Conservation (phyloP, 2,888 invertebrate genomes). For the Sipha maydis region DNA sequence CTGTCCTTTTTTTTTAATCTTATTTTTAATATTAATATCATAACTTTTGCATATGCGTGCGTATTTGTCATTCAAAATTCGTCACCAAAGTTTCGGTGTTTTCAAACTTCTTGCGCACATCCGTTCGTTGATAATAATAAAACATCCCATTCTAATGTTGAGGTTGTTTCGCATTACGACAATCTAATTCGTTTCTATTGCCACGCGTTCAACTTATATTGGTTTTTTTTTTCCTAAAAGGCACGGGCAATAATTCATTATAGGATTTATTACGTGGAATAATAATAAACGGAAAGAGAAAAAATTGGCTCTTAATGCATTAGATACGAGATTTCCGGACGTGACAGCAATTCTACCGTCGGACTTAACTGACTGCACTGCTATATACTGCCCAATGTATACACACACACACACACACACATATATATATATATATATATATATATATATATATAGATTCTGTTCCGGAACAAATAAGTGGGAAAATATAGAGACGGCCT, state of each 20-base stretch:
- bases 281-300: background rate
- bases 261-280: slow-evolving; percentile 10
- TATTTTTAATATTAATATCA: background rate
- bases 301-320: slow-evolving; percentile 44
- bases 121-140: background rate
- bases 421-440: background rate
- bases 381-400: too few species aligned
- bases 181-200: background rate
- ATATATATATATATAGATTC: background rate
- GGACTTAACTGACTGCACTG: background rate
- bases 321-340: slow-evolving; percentile 53
- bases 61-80: background rate
- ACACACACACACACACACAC: too few species aligned
- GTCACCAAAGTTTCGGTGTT: background rate
- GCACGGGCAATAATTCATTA: slow-evolving; percentile 30
- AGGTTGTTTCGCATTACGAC: background rate
- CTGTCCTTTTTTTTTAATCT: background rate
- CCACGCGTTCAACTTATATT: background rate
- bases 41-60: background rate
- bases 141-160: background rate
- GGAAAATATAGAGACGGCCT: slow-evolving; percentile 22
- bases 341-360: slow-evolving; percentile 37
- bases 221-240: slow-evolving; percentile 1
- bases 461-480: slow-evolving; percentile 13
- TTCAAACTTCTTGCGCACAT: background rate